Base-by-base conservation (phyloP, 2,888 invertebrate species). In the Physocephala rufipes region DNA sequence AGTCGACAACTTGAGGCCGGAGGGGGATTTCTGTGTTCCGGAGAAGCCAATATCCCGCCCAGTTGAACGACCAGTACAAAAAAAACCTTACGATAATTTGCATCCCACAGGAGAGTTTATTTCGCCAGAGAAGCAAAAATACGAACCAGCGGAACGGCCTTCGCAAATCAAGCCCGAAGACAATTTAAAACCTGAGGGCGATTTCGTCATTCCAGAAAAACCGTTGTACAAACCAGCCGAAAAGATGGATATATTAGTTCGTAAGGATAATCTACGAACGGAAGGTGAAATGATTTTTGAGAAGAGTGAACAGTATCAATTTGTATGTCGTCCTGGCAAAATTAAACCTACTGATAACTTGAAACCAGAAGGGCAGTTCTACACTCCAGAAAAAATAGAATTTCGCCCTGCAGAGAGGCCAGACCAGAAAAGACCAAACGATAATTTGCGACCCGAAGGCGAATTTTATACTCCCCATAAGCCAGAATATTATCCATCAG, bases 371-470 rank as follows among this genome's bases (percentile, higher is more conserved):
- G 89, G 89, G 24, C 89, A 90, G 66, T 90, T 90, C 76, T 86
- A 87, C 72, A 66, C 68, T 1, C 79, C 79, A 0, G 78, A 79
- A 0, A 86, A 2, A 82, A 70, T 74, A 0, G 75, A 75, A 72
- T 86, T 85, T 78, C 83, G 82, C 16, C 88, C 88, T 55, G 88
- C 87, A n/a, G 89, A 89, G 72, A 81, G 87, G 26, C 83, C 83
- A 74, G 79, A 82, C 4, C 87, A 87, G 70, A 86, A 87, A 1
- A 87, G 82, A 70, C 89, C 88, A 0, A 74, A 78, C 30, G 91
- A 91, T 74, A 91, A 91, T 77, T 82, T 91, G 0, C 85, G 81
- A 71, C 88, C 88, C 0, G 90, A 90, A 82, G 90, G 90, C 2
- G 88, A 89, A 0, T 89, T 90, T 74, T 87, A 89, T 61, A 80